phyloP scores from a whole-genome alignment of 2,797 vertebrate species.

The Cirrhinus mrigala region DNA sequence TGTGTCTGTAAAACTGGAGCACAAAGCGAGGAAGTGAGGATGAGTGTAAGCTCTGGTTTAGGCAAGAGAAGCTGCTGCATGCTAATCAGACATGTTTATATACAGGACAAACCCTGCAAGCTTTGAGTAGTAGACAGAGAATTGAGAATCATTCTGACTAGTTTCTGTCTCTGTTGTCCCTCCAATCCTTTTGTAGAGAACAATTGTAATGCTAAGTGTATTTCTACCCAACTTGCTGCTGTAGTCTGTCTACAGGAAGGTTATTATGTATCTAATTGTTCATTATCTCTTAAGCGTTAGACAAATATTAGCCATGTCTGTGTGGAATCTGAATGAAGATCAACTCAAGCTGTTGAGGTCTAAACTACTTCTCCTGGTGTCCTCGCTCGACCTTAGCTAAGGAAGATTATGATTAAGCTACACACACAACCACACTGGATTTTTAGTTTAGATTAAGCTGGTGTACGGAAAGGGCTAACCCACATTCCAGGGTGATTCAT shows the following conservation, averaged over 20 bases:
- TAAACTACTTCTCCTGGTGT: background rate
- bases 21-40: constrained; percentile 53
- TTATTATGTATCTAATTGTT: background rate
- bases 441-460: constrained; percentile 12
- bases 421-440: background rate
- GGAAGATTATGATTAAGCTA: background rate
- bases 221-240: background rate
- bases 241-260: background rate
- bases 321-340: background rate
- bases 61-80: constrained; percentile 56
- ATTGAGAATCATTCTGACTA: constrained; percentile 28
- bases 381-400: background rate
- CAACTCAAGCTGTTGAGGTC: background rate
- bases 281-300: background rate
- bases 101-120: constrained; percentile 31
- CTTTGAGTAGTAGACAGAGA: constrained; percentile 31
- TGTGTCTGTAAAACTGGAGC: constrained; percentile 51
- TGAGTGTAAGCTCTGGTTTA: constrained; percentile 39
- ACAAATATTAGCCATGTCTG: background rate
- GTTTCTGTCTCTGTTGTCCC: constrained; percentile 35
- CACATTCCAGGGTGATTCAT: constrained; percentile 18
- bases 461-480: background rate
- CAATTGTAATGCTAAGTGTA: background rate
- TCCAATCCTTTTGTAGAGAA: background rate
- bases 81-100: constrained; percentile 51